phyloP scores from a whole-genome alignment of 2,113 vertebrate species.

The Sapajus apella region DNA sequence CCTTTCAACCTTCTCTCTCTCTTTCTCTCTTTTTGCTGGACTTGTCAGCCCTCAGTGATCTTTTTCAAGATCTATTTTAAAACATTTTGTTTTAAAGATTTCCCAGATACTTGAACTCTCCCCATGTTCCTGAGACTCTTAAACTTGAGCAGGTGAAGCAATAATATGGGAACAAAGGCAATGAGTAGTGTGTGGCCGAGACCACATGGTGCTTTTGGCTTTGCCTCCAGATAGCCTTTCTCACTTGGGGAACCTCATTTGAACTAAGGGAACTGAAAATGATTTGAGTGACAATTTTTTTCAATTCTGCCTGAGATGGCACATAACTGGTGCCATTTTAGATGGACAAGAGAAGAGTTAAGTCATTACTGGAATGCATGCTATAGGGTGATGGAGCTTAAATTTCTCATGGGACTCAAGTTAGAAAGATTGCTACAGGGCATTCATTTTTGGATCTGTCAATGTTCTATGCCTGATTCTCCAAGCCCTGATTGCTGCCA shows the following conservation, averaged over 20 bases:
- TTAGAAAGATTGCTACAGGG: not conserved
- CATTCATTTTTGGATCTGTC: not conserved
- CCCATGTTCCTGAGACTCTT: not conserved
- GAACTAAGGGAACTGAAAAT: slow-evolving; percentile 31
- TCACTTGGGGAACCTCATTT: not conserved
- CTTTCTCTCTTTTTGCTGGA: not conserved
- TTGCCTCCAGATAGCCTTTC: not conserved
- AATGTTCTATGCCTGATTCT: not conserved
- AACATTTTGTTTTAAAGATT: not conserved
- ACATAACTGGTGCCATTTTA: not conserved
- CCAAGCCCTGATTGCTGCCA: not conserved
- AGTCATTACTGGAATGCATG: not conserved
- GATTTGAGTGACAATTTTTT: slow-evolving; percentile 37
- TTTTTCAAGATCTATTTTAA: not conserved
- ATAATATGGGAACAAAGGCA: not conserved
- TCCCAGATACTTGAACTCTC: not conserved
- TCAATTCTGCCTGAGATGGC: not conserved
- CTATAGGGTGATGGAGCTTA: not conserved
- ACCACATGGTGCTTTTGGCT: not conserved
- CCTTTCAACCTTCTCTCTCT: not conserved
- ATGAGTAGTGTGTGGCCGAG: not conserved
- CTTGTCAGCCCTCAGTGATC: not conserved
- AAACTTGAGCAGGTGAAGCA: slow-evolving; percentile 12
- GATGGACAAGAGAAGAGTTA: not conserved
- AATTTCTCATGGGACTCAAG: not conserved